phyloP scores from a whole-genome alignment of 2,888 invertebrate genomes.

The Tipula vernalis region DNA sequence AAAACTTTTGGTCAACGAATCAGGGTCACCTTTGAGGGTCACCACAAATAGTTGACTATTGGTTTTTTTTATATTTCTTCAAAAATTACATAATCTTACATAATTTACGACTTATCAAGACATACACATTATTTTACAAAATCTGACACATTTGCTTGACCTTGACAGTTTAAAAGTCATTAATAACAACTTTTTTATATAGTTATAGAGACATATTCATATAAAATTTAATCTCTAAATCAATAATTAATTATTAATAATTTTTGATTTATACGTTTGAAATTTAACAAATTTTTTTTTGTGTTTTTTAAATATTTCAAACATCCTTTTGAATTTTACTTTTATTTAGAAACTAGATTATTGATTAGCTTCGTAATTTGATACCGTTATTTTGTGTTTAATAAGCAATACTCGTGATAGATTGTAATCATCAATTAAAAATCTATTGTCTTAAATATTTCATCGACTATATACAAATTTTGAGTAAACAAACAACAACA shows the following conservation, averaged over 20 bases:
- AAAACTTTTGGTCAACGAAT: no score
- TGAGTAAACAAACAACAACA: background rate
- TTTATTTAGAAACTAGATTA: background rate
- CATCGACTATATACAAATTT: background rate
- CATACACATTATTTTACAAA: background rate
- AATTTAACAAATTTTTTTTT: background rate
- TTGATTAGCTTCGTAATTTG: background rate
- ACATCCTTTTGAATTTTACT: background rate
- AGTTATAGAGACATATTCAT: background rate
- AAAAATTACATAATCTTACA: background rate
- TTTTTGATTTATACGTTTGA: background rate
- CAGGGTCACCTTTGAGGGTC: no score
- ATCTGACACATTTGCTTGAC: background rate
- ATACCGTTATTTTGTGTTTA: background rate
- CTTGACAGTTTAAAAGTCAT: background rate
- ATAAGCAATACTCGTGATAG: background rate
- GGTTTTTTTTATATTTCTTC: no score
- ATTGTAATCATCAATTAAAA: background rate
- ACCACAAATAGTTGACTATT: no score
- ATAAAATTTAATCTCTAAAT: background rate
- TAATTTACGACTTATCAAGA: background rate
- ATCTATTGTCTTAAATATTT: background rate
- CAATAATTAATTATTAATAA: background rate
- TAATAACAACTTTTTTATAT: background rate
- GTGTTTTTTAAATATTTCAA: background rate